A percentile compares a stretch with the other conserved stretches of the same genome.
These are phyloP conservation scores for Melanerpes aurifrons DNA, from an alignment of 2,113 vertebrate species.

Conservation along the genomic window DNA sequence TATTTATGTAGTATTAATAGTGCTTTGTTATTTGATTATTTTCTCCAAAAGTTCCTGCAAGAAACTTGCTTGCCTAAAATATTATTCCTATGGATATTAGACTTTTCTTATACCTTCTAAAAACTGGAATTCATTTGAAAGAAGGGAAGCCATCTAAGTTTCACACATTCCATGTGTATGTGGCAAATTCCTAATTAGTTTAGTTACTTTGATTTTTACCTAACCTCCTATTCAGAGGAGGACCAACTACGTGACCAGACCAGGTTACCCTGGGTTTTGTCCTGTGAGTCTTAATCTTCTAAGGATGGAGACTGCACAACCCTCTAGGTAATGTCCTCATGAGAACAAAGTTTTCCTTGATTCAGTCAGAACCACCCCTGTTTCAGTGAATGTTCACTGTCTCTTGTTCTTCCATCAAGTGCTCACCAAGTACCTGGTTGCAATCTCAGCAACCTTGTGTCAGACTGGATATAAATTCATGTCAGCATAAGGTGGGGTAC, in stretches of 20 bases:
- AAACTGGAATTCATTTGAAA: background rate
- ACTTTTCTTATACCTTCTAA: background rate
- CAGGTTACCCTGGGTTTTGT: background rate
- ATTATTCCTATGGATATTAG: background rate
- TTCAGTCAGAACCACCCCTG: background rate
- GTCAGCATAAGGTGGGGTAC: fast-evolving
- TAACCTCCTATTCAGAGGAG: background rate
- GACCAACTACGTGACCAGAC: background rate
- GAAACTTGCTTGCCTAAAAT: background rate
- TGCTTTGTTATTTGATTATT: background rate
- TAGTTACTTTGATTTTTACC: background rate
- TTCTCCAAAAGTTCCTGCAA: background rate
- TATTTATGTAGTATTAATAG: background rate
- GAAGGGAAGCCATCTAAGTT: background rate
- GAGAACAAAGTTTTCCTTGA: background rate
- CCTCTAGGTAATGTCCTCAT: background rate
- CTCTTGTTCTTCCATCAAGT: background rate
- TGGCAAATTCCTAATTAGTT: background rate
- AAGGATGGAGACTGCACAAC: fast-evolving
- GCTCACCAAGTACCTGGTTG: background rate
- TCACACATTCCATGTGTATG: background rate
- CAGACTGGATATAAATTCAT: background rate
- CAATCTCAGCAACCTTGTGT: background rate
- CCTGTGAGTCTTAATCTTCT: background rate
- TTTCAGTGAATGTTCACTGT: fast-evolving